Evolutionary conservation across 2,888 invertebrate genomes (phyloP).

Genomic region (Ectemnius continuus): DNA sequence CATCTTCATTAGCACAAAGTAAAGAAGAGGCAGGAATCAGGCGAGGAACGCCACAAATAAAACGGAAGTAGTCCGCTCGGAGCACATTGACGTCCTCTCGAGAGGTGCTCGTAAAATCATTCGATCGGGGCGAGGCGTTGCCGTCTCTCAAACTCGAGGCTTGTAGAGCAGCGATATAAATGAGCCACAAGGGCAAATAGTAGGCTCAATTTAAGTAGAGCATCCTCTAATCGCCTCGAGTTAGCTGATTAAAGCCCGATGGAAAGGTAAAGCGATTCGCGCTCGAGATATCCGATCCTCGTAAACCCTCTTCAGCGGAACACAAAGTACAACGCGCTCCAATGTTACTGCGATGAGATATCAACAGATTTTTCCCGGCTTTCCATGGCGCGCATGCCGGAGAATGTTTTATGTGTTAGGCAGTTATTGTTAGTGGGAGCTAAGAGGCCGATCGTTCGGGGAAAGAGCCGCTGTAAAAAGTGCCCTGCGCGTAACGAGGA

Average conservation of each 20-base stretch:
- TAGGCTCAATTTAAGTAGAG: neutral
- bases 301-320: constrained; percentile 30
- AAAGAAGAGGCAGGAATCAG: constrained; percentile 19
- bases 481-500: neutral
- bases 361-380: constrained; percentile 37
- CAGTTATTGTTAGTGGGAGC: no score
- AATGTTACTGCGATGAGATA: constrained; percentile 33
- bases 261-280: constrained; percentile 4
- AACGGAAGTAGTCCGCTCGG: constrained; percentile 9
- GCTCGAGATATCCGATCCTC: constrained; percentile 41
- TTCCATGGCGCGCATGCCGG: constrained; percentile 22
- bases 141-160: constrained; percentile 10
- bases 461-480: constrained; percentile 54
- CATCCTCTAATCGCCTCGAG: constrained; percentile 32
- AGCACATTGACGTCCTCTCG: constrained; percentile 22
- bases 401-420: no score
- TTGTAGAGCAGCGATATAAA: constrained; percentile 28
- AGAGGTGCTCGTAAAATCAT: constrained; percentile 41
- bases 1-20: neutral
- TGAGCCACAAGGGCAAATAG: constrained; percentile 29
- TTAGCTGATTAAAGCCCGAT: constrained; percentile 33
- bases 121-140: constrained; percentile 11
- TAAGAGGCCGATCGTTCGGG: constrained; percentile 32
- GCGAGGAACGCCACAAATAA: constrained; percentile 15
- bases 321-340: constrained; percentile 28